phyloP scores from a whole-genome alignment of 1,140 invertebrate genomes.

The Teleogryllus occipitalis region DNA sequence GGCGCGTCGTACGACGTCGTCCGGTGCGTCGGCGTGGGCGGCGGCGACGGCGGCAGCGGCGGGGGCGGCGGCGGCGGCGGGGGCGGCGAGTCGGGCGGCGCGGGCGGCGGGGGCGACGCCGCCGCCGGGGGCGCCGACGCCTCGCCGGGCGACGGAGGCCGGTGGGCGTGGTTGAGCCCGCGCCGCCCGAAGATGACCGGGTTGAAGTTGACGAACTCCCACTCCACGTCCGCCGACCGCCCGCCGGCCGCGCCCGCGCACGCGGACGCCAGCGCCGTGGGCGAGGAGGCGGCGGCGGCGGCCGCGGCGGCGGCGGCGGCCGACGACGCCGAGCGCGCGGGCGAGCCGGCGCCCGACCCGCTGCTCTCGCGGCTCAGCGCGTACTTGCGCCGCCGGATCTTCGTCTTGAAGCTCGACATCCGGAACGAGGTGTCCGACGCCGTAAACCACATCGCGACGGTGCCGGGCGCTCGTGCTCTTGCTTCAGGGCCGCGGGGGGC shows the following conservation, averaged over 20 bases:
- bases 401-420: slow-evolving; percentile 38
- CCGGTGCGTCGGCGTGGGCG: too few relatives aligned
- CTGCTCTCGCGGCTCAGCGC: slow-evolving; percentile 25
- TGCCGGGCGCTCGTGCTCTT: too few relatives aligned
- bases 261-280: slow-evolving; percentile 7
- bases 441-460: slow-evolving; percentile 33
- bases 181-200: slow-evolving; percentile 30
- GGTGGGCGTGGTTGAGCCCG: slow-evolving; percentile 7
- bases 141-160: slow-evolving; percentile 11
- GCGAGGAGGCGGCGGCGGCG: neutral
- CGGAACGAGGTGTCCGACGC: slow-evolving; percentile 26
- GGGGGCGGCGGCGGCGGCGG: slow-evolving; percentile 11
- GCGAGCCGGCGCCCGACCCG: neutral
- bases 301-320: slow-evolving; percentile 15
- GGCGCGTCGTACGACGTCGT: too few relatives aligned
- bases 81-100: slow-evolving; percentile 18
- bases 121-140: slow-evolving; percentile 18
- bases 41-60: neutral
- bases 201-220: slow-evolving; percentile 40
- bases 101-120: slow-evolving; percentile 12
- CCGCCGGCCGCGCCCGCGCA: slow-evolving; percentile 11
- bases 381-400: slow-evolving; percentile 35
- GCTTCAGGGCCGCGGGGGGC: too few relatives aligned
- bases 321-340: slow-evolving; percentile 21
- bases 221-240: slow-evolving; percentile 26